Base-by-base conservation (phyloP, 2,888 invertebrate species). In the Anagyrus pseudococci region DNA sequence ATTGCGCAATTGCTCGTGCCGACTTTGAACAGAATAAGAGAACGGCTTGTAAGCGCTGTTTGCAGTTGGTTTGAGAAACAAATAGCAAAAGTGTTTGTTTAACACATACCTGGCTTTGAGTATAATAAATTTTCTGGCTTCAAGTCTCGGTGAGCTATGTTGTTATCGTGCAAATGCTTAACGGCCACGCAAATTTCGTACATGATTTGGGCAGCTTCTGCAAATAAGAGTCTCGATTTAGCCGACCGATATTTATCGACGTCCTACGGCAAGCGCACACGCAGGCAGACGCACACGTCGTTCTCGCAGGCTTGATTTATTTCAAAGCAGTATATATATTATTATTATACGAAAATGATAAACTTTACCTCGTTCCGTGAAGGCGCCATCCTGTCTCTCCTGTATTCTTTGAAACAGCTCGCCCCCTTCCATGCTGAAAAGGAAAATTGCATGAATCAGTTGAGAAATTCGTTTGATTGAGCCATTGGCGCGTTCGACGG, bases 101-200 rank as follows among this genome's bases (percentile, higher is more conserved):
- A 6, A 33, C 33, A 61, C 71, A 67, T 71, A 83, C 87, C 89
- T 78, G 83, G 85, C 73, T 85, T 89, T 22, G 94, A 91, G 82
- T 97, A 98, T 1, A 99, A 84, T 50, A 99, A 84, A 84, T 99
- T 99, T 83, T 98, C 98, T 0, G 97, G 97, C 82, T 99, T 99
- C 71, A 99, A 88, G 84, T 99, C 98, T 68, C 98, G 86, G 81
- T 99, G 98, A 29, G 98, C 98, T 70, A 98, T 97, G 82, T 96
- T 92, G 77, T 91, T 89, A 77, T 92, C 91, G 84, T 99, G 99
- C 54, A 99, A 85, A 81, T 93, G 94, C 67, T 93, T 90, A 0
- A 98, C 94, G 0, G 98, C 98, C 49, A 93, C 90, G 80, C 96
- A 96, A 73, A 99, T 98, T 78, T 96, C 95, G 77, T 93, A 90